Evolutionary conservation across 2,113 vertebrate species (phyloP).

Genomic region (Protobothrops flavoviridis): DNA sequence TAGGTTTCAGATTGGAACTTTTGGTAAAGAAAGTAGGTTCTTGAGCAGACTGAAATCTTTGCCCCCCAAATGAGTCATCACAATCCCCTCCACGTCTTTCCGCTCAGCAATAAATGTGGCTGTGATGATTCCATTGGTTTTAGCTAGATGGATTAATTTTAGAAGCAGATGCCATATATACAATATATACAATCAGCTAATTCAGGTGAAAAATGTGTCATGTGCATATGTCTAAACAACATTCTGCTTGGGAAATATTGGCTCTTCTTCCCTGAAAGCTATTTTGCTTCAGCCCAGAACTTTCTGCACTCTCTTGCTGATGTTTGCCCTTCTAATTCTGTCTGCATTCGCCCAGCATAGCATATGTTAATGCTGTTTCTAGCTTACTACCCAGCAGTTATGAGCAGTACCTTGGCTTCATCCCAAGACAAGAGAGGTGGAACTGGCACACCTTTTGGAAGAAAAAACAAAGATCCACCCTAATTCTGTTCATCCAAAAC

Average conservation of each 20-base stretch:
- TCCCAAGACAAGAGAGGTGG: conserved; percentile 19
- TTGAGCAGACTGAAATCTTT: neutral
- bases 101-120: neutral
- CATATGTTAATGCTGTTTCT: conserved; percentile 13
- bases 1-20: neutral
- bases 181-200: neutral
- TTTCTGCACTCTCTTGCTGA: neutral
- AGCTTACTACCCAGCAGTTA: conserved; percentile 1
- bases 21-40: neutral
- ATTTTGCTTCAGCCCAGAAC: neutral
- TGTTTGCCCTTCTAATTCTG: conserved; percentile 29
- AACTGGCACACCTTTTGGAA: conserved; percentile 31
- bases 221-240: neutral
- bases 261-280: neutral
- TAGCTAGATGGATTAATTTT: neutral
- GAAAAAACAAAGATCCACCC: conserved; percentile 36
- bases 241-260: neutral
- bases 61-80: neutral
- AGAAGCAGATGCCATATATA: neutral
- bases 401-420: conserved; percentile 16
- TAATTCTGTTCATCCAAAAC: conserved; percentile 7
- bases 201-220: neutral
- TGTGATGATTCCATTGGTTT: neutral
- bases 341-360: neutral
- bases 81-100: neutral